Evolutionary conservation across 2,888 invertebrate species (phyloP), one percentile per base, ranked within the genome.

Genomic region (Dendrolimus pini): DNA sequence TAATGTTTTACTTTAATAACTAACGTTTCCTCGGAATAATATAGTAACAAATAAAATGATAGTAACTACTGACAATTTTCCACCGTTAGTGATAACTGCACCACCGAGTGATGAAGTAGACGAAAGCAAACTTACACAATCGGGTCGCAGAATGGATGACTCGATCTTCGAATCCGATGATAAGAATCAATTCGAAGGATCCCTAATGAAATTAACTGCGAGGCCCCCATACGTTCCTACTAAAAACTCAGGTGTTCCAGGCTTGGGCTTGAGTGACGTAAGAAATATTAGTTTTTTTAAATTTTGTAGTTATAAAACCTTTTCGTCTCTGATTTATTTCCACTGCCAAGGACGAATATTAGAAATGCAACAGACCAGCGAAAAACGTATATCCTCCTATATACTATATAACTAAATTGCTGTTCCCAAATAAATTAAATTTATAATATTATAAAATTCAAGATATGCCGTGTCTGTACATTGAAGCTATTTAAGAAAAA

Each of bases 131-230:
- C 3, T 47, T 12, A 47, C 47, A 47, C 63, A 65, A 7, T 75
- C 83, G 2, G 80, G 79, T 0, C 72, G 85, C 14, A 74, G 83
- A 52, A 61, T 85, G 41, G 85, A 85, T 1, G 80, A 85, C 60
- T 78, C 83, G 1, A 69, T 86, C 1, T 68, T 75, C 41, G 73
- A 82, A 13, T 75, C 82, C 0, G 73, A 81, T 2, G 78, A 77
- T n/a, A 72, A 79, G 30, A 72, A 79, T 58, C 75, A 68, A 47
- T 87, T 75, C 56, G 87, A 88, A 59, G 85, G 84, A 0, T 76
- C 78, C 0, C 68, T 88, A 18, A 78, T 85, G 80, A 82, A 73
- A 59, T 72, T 86, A 1, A 86, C 85, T 0, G 78, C 78, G 0
- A 80, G 69, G 53, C 73, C 82, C 14, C 65, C 71, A 0, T 64